A percentile compares a stretch with the other conserved stretches of the same genome.
These are phyloP conservation scores for Thalassoma bifasciatum DNA, from an alignment of 2,113 vertebrate genomes.

Conservation along the genomic window DNA sequence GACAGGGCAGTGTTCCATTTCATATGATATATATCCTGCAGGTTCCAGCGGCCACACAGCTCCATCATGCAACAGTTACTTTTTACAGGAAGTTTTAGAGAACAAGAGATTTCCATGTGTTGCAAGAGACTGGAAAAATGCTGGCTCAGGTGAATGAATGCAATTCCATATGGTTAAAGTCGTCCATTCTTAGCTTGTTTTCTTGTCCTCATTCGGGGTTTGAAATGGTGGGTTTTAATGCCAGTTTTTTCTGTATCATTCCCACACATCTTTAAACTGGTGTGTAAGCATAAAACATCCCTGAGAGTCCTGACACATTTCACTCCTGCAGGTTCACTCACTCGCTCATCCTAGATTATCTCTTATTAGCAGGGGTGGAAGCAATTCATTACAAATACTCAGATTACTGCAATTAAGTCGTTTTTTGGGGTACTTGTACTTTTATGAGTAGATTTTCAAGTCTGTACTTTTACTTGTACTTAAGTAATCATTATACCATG, in stretches of 20 bases:
- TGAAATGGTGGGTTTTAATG: not conserved
- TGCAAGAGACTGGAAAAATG: not conserved
- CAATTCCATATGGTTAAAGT: slow-evolving; percentile 43
- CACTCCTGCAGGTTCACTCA: slow-evolving; percentile 9
- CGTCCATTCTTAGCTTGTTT: not conserved
- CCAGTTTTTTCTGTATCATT: not conserved
- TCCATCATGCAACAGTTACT: slow-evolving; percentile 48
- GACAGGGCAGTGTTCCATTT: slow-evolving; percentile 14
- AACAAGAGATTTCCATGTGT: slow-evolving; percentile 33
- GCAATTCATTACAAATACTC: no score
- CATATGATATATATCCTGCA: slow-evolving; percentile 22
- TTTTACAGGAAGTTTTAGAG: slow-evolving; percentile 49
- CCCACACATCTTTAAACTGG: slow-evolving; percentile 11
- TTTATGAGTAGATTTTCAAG: no score
- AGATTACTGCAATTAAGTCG: no score
- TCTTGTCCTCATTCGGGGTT: not conserved
- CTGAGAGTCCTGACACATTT: slow-evolving; percentile 16
- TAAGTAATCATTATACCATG: no score
- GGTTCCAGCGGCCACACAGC: slow-evolving; percentile 15
- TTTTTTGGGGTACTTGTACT: no score
- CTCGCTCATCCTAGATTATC: slow-evolving; percentile 20
- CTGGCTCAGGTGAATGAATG: slow-evolving; percentile 22
- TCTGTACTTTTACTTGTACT: no score
- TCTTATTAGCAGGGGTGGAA: no score
- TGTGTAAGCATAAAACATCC: slow-evolving; percentile 10